Base-by-base conservation (phyloP, 2,888 invertebrate species). In the Elegia similella region DNA sequence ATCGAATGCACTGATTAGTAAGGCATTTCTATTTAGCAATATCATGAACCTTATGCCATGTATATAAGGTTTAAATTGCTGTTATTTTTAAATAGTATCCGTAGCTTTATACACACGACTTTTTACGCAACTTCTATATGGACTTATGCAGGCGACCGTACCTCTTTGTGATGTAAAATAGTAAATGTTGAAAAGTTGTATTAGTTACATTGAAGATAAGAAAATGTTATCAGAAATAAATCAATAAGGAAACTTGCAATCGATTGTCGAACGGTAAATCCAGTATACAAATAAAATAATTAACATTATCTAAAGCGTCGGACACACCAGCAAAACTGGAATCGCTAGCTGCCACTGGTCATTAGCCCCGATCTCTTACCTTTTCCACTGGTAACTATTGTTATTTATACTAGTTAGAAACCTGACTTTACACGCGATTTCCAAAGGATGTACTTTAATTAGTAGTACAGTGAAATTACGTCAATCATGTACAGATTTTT, bases 331-430 rank as follows among this genome's bases (percentile, higher is more conserved):
- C 42, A 6, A 32, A 54, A 54, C 53, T 43, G 53, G 53, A 44
- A 43, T 42, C 23, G 7, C 43, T 2, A 42, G 8, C 42, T 42
- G 53, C 43, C 43, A 43, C 15, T 30, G 16, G 42, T 48, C 38
- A 48, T 55, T 55, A 48, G 34, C 55, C 55, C 47, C 55, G 42
- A 55, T 55, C 38, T 46, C 55, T 38, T 38, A 47, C 47, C 47
- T 55, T 47, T 29, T 44, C 30, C 42, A 7, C 6, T 29, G 44
- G 8, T 38, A 55, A 42, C 47, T 38, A 55, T 55, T 55, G 34
- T 55, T 48, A 47, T 55, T 55, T 55, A 55, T 23, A 47, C 23
- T 55, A 34, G 7, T 8, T 2, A 13, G n/a, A 34, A 47, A 55
- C 46, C n/a, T 17, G 55, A 48, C 29, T 55, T 47, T 23, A 13